Evolutionary conservation across 2,888 invertebrate genomes (phyloP), one percentile per base, ranked within the genome.

Genomic region (Anthrax anthrax): DNA sequence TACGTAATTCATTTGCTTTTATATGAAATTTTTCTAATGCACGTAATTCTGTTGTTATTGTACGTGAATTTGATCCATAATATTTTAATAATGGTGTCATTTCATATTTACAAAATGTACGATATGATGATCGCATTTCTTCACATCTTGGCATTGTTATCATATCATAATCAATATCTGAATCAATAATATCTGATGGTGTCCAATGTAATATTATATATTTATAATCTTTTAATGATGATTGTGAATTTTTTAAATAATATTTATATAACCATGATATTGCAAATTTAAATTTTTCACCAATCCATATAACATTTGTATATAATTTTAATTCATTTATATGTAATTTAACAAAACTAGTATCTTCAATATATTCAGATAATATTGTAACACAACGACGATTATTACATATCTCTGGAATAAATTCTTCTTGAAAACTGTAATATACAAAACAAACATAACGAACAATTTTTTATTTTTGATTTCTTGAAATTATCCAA

Each of bases 301-400:
- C 84, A 14, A 86, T 64, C 82, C 83, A 86, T 6, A 77, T 69
- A 0, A 86, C 77, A 57, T 76, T 78, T 0, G 84, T 76, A 50
- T 71, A 74, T 14, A 84, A 65, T 32, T 73, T 65, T 44, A 78
- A 67, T 46, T 73, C 68, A 13, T 71, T 61, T 37, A 86, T 78
- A 55, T 84, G 80, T 0, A 73, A 58, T 40, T 70, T 67, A 3
- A 81, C 70, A 54, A 78, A 78, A 6, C 60, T 58, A 1, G 77
- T 75, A 8, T 72, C 69, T 12, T 70, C 66, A 37, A 67, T 67
- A 47, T 70, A 58, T 17, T 74, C 69, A 2, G 77, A 70, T 6
- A 78, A 53, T 13, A 78, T 57, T 2, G 73, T 55, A 0, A 69
- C 73, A 55, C 75, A 75, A 10, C 48, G n/a, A 16, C 34, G 38